Evolutionary conservation across 1,140 invertebrate species (phyloP), one percentile per base, ranked within the genome.

Genomic region (Papilio polyxenes): DNA sequence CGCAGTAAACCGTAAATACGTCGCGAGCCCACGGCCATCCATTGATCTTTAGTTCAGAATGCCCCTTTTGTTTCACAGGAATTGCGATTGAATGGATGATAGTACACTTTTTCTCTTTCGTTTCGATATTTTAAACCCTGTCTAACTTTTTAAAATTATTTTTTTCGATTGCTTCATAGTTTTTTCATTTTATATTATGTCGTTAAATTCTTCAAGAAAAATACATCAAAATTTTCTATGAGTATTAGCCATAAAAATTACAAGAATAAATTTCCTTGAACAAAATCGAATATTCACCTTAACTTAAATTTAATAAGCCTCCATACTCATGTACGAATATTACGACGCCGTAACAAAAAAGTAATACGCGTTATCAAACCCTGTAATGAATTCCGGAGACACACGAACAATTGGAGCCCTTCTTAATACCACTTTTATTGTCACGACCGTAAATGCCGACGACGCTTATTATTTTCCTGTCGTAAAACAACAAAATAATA

Each of bases 401-500:
- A 79, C 72, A 78, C 80, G 78, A 89, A 90, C 88, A 90, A 88
- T 90, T 82, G 84, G 81, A 82, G 78, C 86, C 89, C 86, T 87
- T 85, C 86, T 85, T 88, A 88, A 89, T 88, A 89, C 84, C 85
- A 88, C 82, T 92, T 92, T 93, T 92, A 93, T 90, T 90, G 88
- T 89, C 53, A 81, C 31, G 77, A 72, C 84, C 87, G 89, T 92
- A 92, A 93, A 92, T 88, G 87, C 85, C 83, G 65, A 87, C 69
- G 84, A 81, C 84, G 88, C 88, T 93, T 92, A 94, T 93, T 93
- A 94, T 94, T 94, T 93, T 91, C 89, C 87, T 82, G 90, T 92
- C 91, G 86, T 93, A 93, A 92, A 93, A 92, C 90, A 92, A 92
- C 89, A 90, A 90, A 91, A 93, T 92, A 92, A 92, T 92, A 91